A percentile compares a stretch with the other conserved stretches of the same genome.
Evolutionary conservation across 2,888 invertebrate genomes (phyloP).

Genomic region (Eupithecia subfuscata): DNA sequence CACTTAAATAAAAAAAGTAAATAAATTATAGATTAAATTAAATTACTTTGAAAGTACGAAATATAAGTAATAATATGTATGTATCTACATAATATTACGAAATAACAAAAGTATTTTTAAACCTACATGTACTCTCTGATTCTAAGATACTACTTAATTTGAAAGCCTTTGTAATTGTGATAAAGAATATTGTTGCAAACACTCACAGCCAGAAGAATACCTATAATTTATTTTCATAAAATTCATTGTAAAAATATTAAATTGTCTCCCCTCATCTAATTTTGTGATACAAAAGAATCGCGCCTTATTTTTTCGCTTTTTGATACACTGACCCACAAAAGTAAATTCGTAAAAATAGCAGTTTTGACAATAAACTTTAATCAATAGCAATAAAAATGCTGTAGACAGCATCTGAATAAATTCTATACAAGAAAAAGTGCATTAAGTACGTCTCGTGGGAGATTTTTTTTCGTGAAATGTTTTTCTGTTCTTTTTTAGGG

Average conservation of each 20-base stretch:
- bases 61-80: too few species aligned
- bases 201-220: not conserved
- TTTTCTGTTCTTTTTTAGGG: conserved; percentile 58
- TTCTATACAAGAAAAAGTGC: conserved; percentile 52
- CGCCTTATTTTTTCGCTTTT: conserved; percentile 25
- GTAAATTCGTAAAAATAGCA: conserved; percentile 42
- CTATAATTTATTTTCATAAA: not conserved
- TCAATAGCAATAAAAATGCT: conserved; percentile 60
- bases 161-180: not conserved
- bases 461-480: conserved; percentile 59
- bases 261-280: conserved; percentile 11
- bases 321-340: conserved; percentile 38
- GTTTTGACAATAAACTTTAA: conserved; percentile 57
- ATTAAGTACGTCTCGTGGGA: conserved; percentile 72
- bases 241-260: conserved; percentile 10
- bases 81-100: too few species aligned
- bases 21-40: too few species aligned
- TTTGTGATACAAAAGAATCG: conserved; percentile 13
- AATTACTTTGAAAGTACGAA: too few species aligned
- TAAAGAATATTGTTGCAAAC: conserved; percentile 1
- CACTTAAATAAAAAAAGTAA: too few species aligned
- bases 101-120: not conserved
- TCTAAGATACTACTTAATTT: not conserved
- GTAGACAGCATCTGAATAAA: conserved; percentile 48
- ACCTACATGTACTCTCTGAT: not conserved